A percentile compares a stretch with the other conserved stretches of the same genome.
Evolutionary conservation across 2,113 vertebrate species (phyloP).

Genomic region (rabbit (Oryctolagus cuniculus)): mOryCun1.1 NC_091438.1:91919001-91919500

Average conservation of each 20-base stretch:
- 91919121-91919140: slow-evolving; percentile 64
- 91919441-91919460: slow-evolving; percentile 74
- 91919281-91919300: slow-evolving; percentile 70
- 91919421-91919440: slow-evolving; percentile 46
- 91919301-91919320: slow-evolving; percentile 82
- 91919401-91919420: slow-evolving; percentile 56
- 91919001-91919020: not conserved
- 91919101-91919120: not conserved
- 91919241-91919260: slow-evolving; percentile 70
- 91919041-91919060: not conserved
- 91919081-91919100: slow-evolving; percentile 3
- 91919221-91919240: slow-evolving; percentile 80
- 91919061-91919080: not conserved
- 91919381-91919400: slow-evolving; percentile 65
- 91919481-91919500: slow-evolving; percentile 66
- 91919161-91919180: slow-evolving; percentile 69
- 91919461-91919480: slow-evolving; percentile 51
- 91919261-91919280: slow-evolving; percentile 79
- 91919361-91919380: slow-evolving; percentile 72
- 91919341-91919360: slow-evolving; percentile 80
- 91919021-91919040: slow-evolving; percentile 10
- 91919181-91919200: slow-evolving; percentile 80
- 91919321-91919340: slow-evolving; percentile 82
- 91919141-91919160: slow-evolving; percentile 80
- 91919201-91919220: slow-evolving; percentile 82